Percentiles rank a stretch among this genome's conserved stretches.
These are phyloP conservation scores for Macrosiphum euphorbiae DNA, from an alignment of 2,888 invertebrate genomes.

Conservation along the genomic window DNA sequence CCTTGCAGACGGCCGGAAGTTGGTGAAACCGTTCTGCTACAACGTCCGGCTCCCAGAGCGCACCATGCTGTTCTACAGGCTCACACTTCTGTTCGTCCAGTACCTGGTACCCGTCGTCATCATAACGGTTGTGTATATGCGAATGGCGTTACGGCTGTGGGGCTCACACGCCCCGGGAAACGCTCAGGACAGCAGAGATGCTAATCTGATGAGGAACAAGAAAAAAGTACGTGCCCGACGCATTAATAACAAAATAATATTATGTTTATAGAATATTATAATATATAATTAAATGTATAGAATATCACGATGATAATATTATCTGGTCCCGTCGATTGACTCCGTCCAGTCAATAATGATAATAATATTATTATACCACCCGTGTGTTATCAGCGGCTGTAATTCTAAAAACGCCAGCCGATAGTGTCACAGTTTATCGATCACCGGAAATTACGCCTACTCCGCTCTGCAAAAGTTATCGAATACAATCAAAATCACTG, in stretches of 20 bases:
- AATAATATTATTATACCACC: neutral
- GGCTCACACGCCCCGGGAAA: slow-evolving; percentile 84
- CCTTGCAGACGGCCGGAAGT: slow-evolving; percentile 70
- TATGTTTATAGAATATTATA: neutral
- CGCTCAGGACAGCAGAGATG: slow-evolving; percentile 82
- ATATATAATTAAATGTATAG: neutral
- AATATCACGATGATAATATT: neutral
- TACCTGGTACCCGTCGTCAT: slow-evolving; percentile 86
- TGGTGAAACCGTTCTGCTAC: slow-evolving; percentile 75
- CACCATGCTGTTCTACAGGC: slow-evolving; percentile 75
- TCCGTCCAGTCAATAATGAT: neutral
- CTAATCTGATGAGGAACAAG: slow-evolving; percentile 84
- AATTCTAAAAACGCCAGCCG: no score
- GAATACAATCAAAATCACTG: neutral
- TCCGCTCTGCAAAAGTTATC: neutral
- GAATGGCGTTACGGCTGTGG: slow-evolving; percentile 86
- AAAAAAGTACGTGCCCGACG: slow-evolving; percentile 77
- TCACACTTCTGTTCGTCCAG: slow-evolving; percentile 75
- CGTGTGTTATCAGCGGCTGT: neutral
- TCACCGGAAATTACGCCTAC: neutral
- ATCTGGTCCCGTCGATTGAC: neutral
- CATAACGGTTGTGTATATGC: slow-evolving; percentile 85
- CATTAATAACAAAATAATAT: neutral
- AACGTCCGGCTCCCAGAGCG: slow-evolving; percentile 74
- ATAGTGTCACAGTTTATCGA: neutral